A percentile compares a stretch with the other conserved stretches of the same genome.
These are phyloP conservation scores for Chelon auratus DNA, from an alignment of 2,797 vertebrate genomes.

Conservation along the genomic window DNA sequence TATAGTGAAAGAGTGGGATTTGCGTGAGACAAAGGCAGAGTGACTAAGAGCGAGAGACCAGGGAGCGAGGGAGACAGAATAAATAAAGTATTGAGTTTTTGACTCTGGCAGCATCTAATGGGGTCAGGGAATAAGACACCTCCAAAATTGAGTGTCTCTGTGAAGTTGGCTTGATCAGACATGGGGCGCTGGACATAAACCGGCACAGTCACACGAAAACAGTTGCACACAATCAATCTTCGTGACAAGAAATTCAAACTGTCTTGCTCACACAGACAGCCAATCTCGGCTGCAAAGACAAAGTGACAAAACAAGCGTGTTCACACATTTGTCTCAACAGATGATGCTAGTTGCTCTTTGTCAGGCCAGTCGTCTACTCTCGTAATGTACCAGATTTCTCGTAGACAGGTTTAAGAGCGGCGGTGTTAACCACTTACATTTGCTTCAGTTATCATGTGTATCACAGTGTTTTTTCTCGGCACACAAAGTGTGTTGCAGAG, in stretches of 20 bases:
- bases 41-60: conserved; percentile 63
- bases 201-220: conserved; percentile 53
- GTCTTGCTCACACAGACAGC: conserved; percentile 65
- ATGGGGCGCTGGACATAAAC: conserved; percentile 58
- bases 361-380: conserved; percentile 28
- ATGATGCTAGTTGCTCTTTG: conserved; percentile 41
- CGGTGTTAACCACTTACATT: conserved; percentile 12
- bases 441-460: conserved; percentile 7
- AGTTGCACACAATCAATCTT: conserved; percentile 77
- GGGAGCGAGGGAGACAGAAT: conserved; percentile 69
- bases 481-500: conserved; percentile 5
- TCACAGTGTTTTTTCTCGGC: background rate
- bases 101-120: conserved; percentile 79
- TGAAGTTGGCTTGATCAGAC: conserved; percentile 79
- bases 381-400: conserved; percentile 17
- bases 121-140: conserved; percentile 84
- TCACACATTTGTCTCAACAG: conserved; percentile 64
- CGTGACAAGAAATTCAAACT: conserved; percentile 74
- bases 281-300: conserved; percentile 65
- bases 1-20: conserved; percentile 62
- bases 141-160: conserved; percentile 83
- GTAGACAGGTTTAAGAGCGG: conserved; percentile 1
- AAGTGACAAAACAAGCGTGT: conserved; percentile 58
- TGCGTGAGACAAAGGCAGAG: conserved; percentile 70
- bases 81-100: conserved; percentile 85